phyloP scores from a whole-genome alignment of 2,888 invertebrate species.

The Mimumesa dahlbomi region DNA sequence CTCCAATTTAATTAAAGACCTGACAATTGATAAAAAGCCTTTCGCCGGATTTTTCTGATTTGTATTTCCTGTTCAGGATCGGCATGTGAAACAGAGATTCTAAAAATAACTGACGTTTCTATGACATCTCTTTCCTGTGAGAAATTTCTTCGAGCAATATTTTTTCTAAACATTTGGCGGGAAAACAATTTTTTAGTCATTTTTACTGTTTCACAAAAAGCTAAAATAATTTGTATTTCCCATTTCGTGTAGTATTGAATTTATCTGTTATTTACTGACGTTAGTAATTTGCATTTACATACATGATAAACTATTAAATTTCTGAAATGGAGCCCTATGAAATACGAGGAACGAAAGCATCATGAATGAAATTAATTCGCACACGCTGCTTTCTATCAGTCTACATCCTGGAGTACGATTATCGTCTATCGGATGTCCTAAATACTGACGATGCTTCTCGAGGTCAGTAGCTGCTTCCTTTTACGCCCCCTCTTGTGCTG shows the following conservation, averaged over 20 bases:
- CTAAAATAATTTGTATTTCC: no score
- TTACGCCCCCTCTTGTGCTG: constrained; percentile 68
- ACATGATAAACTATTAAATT: not conserved
- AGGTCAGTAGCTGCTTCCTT: constrained; percentile 75
- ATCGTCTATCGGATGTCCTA: constrained; percentile 74
- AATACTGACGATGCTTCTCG: constrained; percentile 71
- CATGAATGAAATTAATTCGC: constrained; percentile 66
- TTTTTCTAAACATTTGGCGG: no score
- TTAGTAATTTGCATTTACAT: not conserved
- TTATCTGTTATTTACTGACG: no score
- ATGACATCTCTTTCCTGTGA: no score
- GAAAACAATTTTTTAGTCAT: no score
- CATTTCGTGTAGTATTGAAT: no score
- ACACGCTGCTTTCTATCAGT: constrained; percentile 67
- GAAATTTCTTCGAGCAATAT: no score
- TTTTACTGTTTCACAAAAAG: no score
- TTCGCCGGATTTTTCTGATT: constrained; percentile 25
- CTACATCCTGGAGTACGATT: constrained; percentile 69
- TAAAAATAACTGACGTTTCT: no score
- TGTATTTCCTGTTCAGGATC: constrained; percentile 28
- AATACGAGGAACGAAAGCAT: constrained; percentile 33
- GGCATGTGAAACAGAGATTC: no score
- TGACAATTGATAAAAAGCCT: constrained; percentile 44
- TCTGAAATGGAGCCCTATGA: not conserved
- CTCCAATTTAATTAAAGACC: constrained; percentile 58